Base-by-base conservation (phyloP, 2,797 vertebrate genomes). In the Rhabdomys pumilio region DNA sequence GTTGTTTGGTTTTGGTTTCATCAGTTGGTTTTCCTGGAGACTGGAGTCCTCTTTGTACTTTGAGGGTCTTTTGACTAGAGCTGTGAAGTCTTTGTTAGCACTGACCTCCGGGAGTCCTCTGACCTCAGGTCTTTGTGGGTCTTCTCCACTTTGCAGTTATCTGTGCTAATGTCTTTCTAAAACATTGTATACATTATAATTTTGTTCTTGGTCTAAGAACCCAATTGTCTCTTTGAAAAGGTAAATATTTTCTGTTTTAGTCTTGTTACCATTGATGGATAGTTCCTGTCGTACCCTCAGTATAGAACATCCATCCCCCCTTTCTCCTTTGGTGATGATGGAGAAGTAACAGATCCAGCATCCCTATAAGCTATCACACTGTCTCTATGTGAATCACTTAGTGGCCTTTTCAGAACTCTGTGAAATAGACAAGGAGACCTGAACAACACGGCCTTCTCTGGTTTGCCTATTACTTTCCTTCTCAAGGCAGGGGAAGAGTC, bases 161-260 rank as follows among this genome's bases (percentile, higher is more conserved):
- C 88, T 94, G 50, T 85, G 83, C 1, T 3, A 69, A 61, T 94
- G 12, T n/a, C 61, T 90, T 10, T 84, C 92, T 92, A 80, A 95
- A 85, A 85, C 57, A 61, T 2, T 72, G 24, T 50, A 4, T 92
- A 20, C 34, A 10, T 75, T 92, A 61, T 82, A 61, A 38, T 73
- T 63, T 31, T n/a, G 47, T 53, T 67, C 63, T 69, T 67, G 44
- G 11, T 8, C 31, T 83, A 53, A 95, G 67, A 96, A 34, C 44
- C 61, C 38, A 94, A 4, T 2, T 67, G 34, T 83, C 38, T 67
- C 88, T 91, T 72, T 65, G 83, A 69, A 38, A 80, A 87, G 65
- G 59, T 17, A 92, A 1, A 59, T 67, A 79, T 82, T 92, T 90
- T 91, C 6, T 61, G 38, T 92, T 89, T 93, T 79, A 22, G 29